These are phyloP conservation scores for Tragelaphus oryx DNA, from an alignment of 2,797 vertebrate species.

Conservation along the genomic window DNA sequence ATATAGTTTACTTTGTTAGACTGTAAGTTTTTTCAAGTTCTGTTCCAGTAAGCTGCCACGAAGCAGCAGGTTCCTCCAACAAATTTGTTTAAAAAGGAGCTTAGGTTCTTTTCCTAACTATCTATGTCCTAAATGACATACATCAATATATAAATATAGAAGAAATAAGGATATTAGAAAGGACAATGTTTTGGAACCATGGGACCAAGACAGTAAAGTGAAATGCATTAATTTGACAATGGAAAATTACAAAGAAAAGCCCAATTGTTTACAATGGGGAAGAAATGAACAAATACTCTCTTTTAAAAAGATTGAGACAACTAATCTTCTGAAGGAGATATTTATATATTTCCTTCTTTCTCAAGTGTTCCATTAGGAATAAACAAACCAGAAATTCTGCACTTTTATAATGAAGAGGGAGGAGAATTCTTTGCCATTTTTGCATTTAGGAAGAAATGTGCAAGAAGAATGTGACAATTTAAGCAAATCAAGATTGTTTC, in stretches of 20 bases:
- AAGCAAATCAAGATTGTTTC: constrained; percentile 75
- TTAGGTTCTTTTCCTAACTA: constrained; percentile 27
- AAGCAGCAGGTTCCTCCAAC: not conserved
- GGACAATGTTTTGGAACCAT: constrained; percentile 56
- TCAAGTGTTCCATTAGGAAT: constrained; percentile 74
- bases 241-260: constrained; percentile 42
- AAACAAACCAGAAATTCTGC: constrained; percentile 50
- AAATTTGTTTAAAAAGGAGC: constrained; percentile 22
- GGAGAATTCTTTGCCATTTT: constrained; percentile 63
- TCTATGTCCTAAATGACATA: not conserved
- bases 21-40: constrained; percentile 1
- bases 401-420: constrained; percentile 69
- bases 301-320: constrained; percentile 59
- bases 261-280: constrained; percentile 58
- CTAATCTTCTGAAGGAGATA: constrained; percentile 74
- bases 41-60: not conserved
- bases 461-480: constrained; percentile 75
- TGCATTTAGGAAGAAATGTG: constrained; percentile 72
- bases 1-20: constrained; percentile 19
- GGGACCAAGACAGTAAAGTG: constrained; percentile 58
- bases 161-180: constrained; percentile 59
- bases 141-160: constrained; percentile 27
- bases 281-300: constrained; percentile 62
- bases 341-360: constrained; percentile 63
- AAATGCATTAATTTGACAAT: constrained; percentile 63